Base-by-base conservation (phyloP, 2,797 vertebrate genomes). In the Tragopan temminckii region DNA sequence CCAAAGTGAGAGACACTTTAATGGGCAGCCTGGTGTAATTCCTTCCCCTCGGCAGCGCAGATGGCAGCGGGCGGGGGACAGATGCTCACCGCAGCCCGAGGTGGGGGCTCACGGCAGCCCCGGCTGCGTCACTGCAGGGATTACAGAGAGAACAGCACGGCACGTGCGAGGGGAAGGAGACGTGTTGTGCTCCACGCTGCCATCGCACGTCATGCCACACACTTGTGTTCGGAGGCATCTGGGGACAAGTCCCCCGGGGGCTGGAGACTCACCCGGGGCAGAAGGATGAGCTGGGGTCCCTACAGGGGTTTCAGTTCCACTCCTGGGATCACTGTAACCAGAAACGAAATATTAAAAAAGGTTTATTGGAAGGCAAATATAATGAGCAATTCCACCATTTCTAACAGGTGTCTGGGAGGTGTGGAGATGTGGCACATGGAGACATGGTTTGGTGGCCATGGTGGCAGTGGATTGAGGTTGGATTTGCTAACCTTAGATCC, bases 361-460 rank as follows among this genome's bases (percentile, higher is more conserved):
- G 7, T 71, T 71, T 38, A 16, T 31, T 1, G 13, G 21, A 76
- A 33, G 16, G 29, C 2, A 8, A 48, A 72, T 48, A 42, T 31
- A 11, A 1, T 0, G 11, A 76, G 42, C 11, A 42, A 27, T 36
- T n/a, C 58, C 6, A 0, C 15, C 2, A 0, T 62, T 59, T 4
- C 40, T 29, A 13, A 2, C 19, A 29, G 27, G 29, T 53, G 27
- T 53, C 7, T 18, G 52, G 52, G 52, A 50, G 14, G 48, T 50
- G 48, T 50, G 48, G 48, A 50, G 25, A 53, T 53, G 29, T 53
- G 52, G 52, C 52, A 18, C 52, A 7, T 53, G 16, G 52, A 53
- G 52, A 29, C 27, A 31, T 11, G 52, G 27, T 31, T 29, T 53
- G 52, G 52, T 31, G 52, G 52, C 16, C 27, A 11, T 18, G 50